A percentile compares a stretch with the other conserved stretches of the same genome.
phyloP scores from a whole-genome alignment of 1,140 invertebrate species.

The Latrodectus geometricus region DNA sequence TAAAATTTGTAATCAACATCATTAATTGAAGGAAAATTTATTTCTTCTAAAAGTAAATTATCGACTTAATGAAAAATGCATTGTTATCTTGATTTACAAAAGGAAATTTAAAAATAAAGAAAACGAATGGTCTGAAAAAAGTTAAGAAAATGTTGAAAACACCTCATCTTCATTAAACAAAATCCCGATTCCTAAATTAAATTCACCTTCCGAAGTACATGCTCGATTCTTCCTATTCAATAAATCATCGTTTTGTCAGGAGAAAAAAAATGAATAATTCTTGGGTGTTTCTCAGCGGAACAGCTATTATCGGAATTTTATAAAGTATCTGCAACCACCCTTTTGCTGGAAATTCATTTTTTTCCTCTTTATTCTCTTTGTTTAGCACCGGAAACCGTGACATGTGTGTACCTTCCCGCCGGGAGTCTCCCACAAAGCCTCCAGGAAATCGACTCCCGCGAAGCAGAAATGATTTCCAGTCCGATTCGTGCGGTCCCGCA shows the following conservation, averaged over 20 bases:
- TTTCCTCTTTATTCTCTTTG: slow-evolving; percentile 19
- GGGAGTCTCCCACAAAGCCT: slow-evolving; percentile 25
- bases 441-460: slow-evolving; percentile 55
- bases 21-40: too few species aligned
- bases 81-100: too few species aligned
- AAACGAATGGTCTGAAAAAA: too few species aligned
- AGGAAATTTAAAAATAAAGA: too few species aligned
- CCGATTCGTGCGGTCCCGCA: slow-evolving; percentile 29
- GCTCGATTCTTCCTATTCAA: background rate
- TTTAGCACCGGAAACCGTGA: slow-evolving; percentile 41
- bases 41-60: too few species aligned
- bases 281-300: background rate
- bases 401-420: slow-evolving; percentile 54
- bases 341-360: background rate
- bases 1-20: too few species aligned
- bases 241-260: background rate
- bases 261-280: background rate
- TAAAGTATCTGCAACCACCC: slow-evolving; percentile 21
- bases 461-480: slow-evolving; percentile 60
- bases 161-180: too few species aligned
- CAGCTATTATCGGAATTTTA: slow-evolving; percentile 36
- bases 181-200: background rate
- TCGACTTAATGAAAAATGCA: too few species aligned
- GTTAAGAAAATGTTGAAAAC: too few species aligned
- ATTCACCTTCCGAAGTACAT: background rate